Percentiles rank a stretch among this genome's conserved stretches.
These are phyloP conservation scores for Camponotus floridanus DNA, from an alignment of 1,140 invertebrate species.

Conservation along the genomic window DNA sequence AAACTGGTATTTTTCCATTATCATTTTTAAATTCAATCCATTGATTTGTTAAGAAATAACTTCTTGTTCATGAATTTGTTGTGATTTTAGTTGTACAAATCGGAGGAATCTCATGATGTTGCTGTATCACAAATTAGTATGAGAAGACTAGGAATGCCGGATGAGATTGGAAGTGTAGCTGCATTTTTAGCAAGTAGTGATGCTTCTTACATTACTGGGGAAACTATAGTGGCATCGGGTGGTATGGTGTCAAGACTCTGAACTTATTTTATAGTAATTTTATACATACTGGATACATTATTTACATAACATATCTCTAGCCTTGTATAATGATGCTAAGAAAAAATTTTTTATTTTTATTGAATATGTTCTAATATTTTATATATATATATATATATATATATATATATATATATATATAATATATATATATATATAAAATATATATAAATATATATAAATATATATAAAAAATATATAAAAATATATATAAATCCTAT, in stretches of 20 bases:
- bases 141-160: slow-evolving; percentile 89
- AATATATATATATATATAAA: too few relatives aligned
- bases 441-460: too few relatives aligned
- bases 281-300: not conserved
- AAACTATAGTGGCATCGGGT: slow-evolving; percentile 94
- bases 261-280: slow-evolving; percentile 58
- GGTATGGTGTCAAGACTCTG: slow-evolving; percentile 91
- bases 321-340: too few relatives aligned
- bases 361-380: too few relatives aligned
- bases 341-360: too few relatives aligned
- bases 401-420: too few relatives aligned
- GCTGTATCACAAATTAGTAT: slow-evolving; percentile 86
- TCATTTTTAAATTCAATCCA: not conserved
- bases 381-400: too few relatives aligned
- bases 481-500: too few relatives aligned
- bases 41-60: not conserved
- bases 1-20: slow-evolving; percentile 88
- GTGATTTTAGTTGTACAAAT: slow-evolving; percentile 75
- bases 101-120: slow-evolving; percentile 84
- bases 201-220: slow-evolving; percentile 97
- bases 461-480: too few relatives aligned
- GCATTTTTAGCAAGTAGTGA: slow-evolving; percentile 97
- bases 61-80: not conserved
- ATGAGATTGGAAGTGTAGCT: slow-evolving; percentile 94
- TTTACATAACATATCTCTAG: too few relatives aligned